Evolutionary conservation across 2,797 vertebrate species (phyloP).

Genomic region (Champsocephalus esox): DNA sequence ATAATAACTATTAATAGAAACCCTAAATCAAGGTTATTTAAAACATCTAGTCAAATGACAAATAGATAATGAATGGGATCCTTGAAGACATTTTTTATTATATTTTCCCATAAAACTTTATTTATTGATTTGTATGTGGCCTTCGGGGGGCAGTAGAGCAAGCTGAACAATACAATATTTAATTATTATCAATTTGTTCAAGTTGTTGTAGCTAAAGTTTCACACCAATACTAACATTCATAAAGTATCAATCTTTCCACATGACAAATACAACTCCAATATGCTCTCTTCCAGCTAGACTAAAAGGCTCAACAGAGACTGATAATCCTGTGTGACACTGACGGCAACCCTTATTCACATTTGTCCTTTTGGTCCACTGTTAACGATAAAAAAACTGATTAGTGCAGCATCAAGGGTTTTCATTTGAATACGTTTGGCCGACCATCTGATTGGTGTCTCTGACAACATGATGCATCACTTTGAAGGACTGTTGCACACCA

Average conservation of each 20-base stretch:
- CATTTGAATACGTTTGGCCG: neutral
- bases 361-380: neutral
- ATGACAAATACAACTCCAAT: neutral
- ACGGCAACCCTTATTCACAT: neutral
- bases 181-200: neutral
- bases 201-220: neutral
- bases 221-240: neutral
- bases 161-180: neutral
- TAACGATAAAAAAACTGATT: neutral
- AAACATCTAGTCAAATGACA: neutral
- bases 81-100: neutral
- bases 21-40: neutral
- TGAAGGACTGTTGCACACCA: constrained; percentile 14
- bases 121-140: neutral
- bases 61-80: neutral
- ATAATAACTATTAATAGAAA: neutral
- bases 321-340: neutral
- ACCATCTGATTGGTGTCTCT: constrained; percentile 8
- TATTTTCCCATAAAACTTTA: neutral
- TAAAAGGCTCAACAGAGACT: constrained; percentile 2
- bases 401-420: neutral
- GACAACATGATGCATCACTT: constrained; percentile 4
- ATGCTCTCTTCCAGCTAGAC: neutral
- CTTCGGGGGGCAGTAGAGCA: neutral
- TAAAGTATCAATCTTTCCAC: too few species aligned